phyloP scores from a whole-genome alignment of 2,113 vertebrate species.

The Onychorhynchus coronatus region DNA sequence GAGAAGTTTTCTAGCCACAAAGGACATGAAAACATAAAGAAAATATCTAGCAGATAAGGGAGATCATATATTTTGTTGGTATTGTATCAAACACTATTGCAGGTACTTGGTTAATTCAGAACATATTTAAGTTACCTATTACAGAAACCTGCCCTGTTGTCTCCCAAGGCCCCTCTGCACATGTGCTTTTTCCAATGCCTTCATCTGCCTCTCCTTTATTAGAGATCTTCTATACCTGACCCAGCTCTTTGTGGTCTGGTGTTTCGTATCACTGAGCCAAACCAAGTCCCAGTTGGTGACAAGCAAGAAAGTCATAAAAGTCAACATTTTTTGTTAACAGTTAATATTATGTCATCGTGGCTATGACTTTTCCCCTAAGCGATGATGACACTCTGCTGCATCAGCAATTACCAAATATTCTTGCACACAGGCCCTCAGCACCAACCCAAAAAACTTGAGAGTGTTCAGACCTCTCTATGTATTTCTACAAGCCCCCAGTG shows the following conservation, averaged over 20 bases:
- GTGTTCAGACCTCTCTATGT: background rate
- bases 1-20: background rate
- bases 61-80: background rate
- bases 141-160: background rate
- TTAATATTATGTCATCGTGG: background rate
- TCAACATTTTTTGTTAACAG: background rate
- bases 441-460: background rate
- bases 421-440: background rate
- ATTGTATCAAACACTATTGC: background rate
- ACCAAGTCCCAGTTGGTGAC: rapidly evolving
- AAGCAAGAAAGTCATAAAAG: background rate
- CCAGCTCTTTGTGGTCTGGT: background rate
- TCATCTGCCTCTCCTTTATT: background rate
- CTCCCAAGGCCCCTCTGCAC: background rate
- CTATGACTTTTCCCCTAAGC: background rate
- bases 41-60: background rate
- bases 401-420: background rate
- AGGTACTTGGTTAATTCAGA: background rate
- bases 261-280: background rate
- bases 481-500: background rate
- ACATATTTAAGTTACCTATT: background rate
- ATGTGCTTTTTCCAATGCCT: background rate
- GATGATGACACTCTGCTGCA: background rate
- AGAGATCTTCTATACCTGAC: background rate
- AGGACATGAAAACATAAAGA: background rate